These are phyloP conservation scores for Tiaroga cobitis DNA, from an alignment of 2,797 vertebrate genomes.

Conservation along the genomic window DNA sequence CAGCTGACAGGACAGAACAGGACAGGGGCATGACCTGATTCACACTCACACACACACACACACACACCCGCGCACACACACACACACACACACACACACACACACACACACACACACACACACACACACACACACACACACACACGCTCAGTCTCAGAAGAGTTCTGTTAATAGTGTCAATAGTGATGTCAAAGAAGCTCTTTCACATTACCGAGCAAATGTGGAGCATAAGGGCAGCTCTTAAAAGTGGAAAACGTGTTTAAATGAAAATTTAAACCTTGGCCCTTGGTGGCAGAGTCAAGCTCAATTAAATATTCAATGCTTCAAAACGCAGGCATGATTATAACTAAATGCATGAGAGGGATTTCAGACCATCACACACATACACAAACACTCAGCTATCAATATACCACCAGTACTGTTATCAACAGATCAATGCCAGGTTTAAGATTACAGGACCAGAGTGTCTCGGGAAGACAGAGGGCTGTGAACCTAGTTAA, in stretches of 20 bases:
- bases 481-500: conserved; percentile 9
- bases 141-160: conserved; percentile 3
- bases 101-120: background rate
- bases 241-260: conserved; percentile 6
- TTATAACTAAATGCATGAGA: conserved; percentile 26
- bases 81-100: conserved; percentile 15
- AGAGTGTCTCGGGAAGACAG: background rate
- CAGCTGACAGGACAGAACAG: conserved; percentile 31
- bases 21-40: conserved; percentile 30
- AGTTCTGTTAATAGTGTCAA: background rate
- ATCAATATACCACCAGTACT: conserved; percentile 17
- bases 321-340: conserved; percentile 22
- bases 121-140: background rate
- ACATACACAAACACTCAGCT: background rate
- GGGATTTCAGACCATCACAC: conserved; percentile 13
- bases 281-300: conserved; percentile 5
- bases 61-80: background rate
- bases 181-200: background rate
- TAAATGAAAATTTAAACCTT: conserved; percentile 34
- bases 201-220: background rate
- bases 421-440: conserved; percentile 37
- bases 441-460: conserved; percentile 27
- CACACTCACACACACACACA: background rate
- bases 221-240: background rate
- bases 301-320: conserved; percentile 51